phyloP scores from a whole-genome alignment of 2,113 vertebrate species.

The Elephas maximus region DNA sequence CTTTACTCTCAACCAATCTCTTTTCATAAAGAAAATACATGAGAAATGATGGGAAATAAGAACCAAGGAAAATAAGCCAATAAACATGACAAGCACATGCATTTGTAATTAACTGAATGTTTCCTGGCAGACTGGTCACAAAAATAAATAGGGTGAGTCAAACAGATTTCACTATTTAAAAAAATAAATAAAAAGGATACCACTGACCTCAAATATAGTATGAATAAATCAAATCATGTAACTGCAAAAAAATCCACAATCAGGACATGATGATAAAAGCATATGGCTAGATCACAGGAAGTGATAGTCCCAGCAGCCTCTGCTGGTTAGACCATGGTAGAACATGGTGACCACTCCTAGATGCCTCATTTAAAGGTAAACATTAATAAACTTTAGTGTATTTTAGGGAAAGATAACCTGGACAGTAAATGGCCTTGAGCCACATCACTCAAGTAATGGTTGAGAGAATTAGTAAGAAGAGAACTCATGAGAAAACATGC shows the following conservation, averaged over 20 bases:
- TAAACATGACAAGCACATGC: neutral
- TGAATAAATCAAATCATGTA: neutral
- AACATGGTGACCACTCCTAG: neutral
- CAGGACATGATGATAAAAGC: neutral
- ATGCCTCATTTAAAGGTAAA: neutral
- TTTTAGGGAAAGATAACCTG: neutral
- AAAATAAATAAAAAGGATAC: neutral
- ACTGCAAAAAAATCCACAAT: neutral
- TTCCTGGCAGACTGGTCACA: neutral
- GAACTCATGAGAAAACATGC: neutral
- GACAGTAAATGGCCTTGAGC: neutral
- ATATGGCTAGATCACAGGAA: neutral
- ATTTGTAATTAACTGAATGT: neutral
- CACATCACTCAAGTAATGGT: neutral
- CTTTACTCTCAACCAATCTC: neutral
- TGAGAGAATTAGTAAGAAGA: slow-evolving; percentile 1
- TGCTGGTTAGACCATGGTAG: neutral
- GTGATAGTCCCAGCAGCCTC: neutral
- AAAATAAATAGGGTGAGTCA: neutral
- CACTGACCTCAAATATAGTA: neutral
- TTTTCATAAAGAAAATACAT: neutral
- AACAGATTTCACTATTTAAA: slow-evolving; percentile 18
- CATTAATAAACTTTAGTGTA: neutral
- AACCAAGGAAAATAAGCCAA: neutral
- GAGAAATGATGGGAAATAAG: neutral